Evolutionary conservation across 2,113 vertebrate genomes (phyloP), one percentile per base, ranked within the genome.

Genomic region (Grammomys dolichurus): DNA sequence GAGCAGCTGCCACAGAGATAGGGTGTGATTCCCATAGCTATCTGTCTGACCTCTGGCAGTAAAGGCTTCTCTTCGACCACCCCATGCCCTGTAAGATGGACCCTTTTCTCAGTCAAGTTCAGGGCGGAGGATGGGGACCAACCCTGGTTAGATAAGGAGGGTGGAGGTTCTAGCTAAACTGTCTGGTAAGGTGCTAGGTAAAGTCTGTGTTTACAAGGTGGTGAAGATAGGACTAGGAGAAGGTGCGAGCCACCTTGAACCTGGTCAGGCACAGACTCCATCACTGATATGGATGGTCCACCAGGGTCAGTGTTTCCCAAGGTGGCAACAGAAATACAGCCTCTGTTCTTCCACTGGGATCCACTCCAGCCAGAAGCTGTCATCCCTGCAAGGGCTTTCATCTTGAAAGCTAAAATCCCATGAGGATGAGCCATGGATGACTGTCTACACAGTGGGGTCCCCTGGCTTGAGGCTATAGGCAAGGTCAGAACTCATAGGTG

Each of bases 11-110:
- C 0, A 14, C 0, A 11, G 58, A 19, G 81, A 19, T 40, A 1
- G 0, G 0, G 2, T 86, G 0, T 2, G 9, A 40, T 28, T 19
- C 20, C 1, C 1, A 1, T 1, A 60, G 33, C 11, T 22, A 0
- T 6, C 14, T 2, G 0, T 12, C 54, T 31, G 40, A 51, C 22
- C 58, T 85, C 56, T 51, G 5, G 5, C 43, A 3, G 46, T 67
- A 19, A 36, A 28, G 4, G 6, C 48, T 40, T 33, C 76, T 40
- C 65, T 14, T 3, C 63, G 24, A 14, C 67, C 10, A 0, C 33
- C 43, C 26, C 31, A 33, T 16, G 4, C 2, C 8, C 19, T 13
- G 14, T 6, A 8, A 9, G 7, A 22, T 3, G 51, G 56, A 48
- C 7, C 0, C 2, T 60, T 11, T 43, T 40, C 31, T 20, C 33